Percentiles rank a stretch among this genome's conserved stretches.
Evolutionary conservation across 2,797 vertebrate genomes (phyloP).

Genomic region (Hemibagrus guttatus): DNA sequence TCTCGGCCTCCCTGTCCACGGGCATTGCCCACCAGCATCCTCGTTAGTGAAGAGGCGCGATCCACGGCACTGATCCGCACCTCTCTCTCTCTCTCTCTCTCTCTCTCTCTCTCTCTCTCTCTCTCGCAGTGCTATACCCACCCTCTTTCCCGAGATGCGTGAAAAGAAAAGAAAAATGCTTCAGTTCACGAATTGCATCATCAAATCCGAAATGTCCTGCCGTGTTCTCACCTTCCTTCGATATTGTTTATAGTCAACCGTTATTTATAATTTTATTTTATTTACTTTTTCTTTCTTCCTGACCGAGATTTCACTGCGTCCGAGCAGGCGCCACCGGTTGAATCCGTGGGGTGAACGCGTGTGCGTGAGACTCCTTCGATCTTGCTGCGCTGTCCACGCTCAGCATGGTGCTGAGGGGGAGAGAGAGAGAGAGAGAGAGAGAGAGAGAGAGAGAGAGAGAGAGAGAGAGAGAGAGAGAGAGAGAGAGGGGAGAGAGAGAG

Average conservation of each 20-base stretch:
- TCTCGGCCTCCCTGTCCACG: conserved; percentile 96
- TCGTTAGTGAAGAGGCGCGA: conserved; percentile 79
- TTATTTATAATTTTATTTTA: not conserved
- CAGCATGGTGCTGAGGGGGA: conserved; percentile 61
- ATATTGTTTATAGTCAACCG: not conserved
- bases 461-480: conserved; percentile 42
- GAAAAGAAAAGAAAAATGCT: not conserved
- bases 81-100: conserved; percentile 21
- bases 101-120: not conserved
- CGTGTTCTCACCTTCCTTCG: not conserved
- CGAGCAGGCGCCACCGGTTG: conserved; percentile 71
- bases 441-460: not conserved
- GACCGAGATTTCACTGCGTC: not conserved
- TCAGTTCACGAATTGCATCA: conserved; percentile 4
- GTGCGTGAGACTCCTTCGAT: conserved; percentile 52
- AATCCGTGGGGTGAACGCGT: conserved; percentile 59
- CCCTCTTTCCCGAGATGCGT: not conserved
- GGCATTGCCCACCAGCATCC: conserved; percentile 99
- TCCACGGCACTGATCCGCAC: conserved; percentile 67
- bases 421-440: conserved; percentile 6
- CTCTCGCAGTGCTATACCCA: not conserved
- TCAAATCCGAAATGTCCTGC: not conserved
- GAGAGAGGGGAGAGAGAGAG: not conserved
- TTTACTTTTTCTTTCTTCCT: not conserved
- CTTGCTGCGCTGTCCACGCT: conserved; percentile 62